phyloP scores from a whole-genome alignment of 2,797 vertebrate species.

The Enteromius mattozi region DNA sequence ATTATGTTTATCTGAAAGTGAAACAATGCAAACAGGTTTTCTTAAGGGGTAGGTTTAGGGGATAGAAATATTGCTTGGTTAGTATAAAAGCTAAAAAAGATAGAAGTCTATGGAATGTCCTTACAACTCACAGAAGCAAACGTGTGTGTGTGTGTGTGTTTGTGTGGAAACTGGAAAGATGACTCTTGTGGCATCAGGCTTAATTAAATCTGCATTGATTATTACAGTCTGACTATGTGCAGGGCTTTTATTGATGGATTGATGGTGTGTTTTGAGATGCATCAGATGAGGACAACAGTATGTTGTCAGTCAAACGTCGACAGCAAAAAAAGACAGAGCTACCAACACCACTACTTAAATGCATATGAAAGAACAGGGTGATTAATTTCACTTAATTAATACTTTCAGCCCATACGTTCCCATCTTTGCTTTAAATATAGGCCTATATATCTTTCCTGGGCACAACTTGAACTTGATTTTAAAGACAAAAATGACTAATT shows the following conservation, averaged over 20 bases:
- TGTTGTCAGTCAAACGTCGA: conserved; percentile 42
- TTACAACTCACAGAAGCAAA: too few relatives aligned
- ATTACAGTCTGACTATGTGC: conserved; percentile 40
- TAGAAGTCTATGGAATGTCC: too few relatives aligned
- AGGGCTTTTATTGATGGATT: conserved; percentile 55
- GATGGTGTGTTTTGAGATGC: conserved; percentile 54
- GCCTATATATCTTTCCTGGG: background rate
- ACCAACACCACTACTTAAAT: conserved; percentile 16
- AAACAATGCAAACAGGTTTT: too few relatives aligned
- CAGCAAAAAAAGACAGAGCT: conserved; percentile 10
- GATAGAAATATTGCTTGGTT: too few relatives aligned
- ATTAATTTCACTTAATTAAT: conserved; percentile 31
- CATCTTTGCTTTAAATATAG: background rate
- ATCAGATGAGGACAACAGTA: conserved; percentile 43
- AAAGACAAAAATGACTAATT: background rate
- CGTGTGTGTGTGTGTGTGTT: background rate
- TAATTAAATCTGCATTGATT: conserved; percentile 63
- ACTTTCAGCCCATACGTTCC: background rate
- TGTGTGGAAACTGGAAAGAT: conserved; percentile 34
- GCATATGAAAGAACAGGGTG: conserved; percentile 11
- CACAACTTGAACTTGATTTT: background rate
- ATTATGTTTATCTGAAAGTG: too few relatives aligned
- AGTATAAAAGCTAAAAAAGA: too few relatives aligned
- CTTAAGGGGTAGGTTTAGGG: too few relatives aligned
- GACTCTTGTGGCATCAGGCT: conserved; percentile 43